Percentiles rank a stretch among this genome's conserved stretches.
Evolutionary conservation across 2,113 vertebrate genomes (phyloP).

Genomic region (Sander lucioperca): DNA sequence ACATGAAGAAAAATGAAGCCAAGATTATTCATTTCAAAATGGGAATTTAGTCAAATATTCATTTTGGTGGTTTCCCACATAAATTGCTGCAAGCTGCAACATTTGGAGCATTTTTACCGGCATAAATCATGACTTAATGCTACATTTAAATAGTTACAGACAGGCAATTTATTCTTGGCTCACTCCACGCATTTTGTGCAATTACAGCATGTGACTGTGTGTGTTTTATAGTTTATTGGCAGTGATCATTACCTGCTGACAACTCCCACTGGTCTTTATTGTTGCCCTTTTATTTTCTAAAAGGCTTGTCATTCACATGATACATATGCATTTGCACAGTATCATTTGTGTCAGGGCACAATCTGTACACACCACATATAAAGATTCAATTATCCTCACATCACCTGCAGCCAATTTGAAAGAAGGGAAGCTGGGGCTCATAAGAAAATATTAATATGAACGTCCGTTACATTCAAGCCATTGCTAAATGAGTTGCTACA

Average conservation of each 20-base stretch:
- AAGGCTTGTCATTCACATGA: conserved; percentile 33
- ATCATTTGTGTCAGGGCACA: conserved; percentile 3
- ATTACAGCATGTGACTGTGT: conserved; percentile 51
- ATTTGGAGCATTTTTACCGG: conserved; percentile 79
- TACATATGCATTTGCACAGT: conserved; percentile 1
- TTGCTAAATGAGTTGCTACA: too few relatives aligned
- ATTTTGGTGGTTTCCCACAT: conserved; percentile 78
- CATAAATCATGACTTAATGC: conserved; percentile 83
- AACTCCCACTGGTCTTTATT: conserved; percentile 70
- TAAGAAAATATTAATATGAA: conserved; percentile 11
- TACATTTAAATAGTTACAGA: conserved; percentile 85
- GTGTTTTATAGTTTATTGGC: conserved; percentile 47
- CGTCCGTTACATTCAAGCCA: too few relatives aligned
- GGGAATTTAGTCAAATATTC: conserved; percentile 81
- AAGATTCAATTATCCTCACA: conserved; percentile 3
- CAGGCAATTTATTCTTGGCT: conserved; percentile 85
- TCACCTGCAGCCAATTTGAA: conserved; percentile 8
- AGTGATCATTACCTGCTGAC: conserved; percentile 77
- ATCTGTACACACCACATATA: conserved; percentile 18
- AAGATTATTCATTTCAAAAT: conserved; percentile 75
- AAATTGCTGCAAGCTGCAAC: conserved; percentile 82
- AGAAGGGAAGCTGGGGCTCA: neutral
- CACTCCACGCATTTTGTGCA: conserved; percentile 48
- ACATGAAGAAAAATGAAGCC: conserved; percentile 62
- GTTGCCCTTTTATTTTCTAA: conserved; percentile 56